Evolutionary conservation across 2,797 vertebrate species (phyloP).

Genomic region (Propithecus perrieri): DNA sequence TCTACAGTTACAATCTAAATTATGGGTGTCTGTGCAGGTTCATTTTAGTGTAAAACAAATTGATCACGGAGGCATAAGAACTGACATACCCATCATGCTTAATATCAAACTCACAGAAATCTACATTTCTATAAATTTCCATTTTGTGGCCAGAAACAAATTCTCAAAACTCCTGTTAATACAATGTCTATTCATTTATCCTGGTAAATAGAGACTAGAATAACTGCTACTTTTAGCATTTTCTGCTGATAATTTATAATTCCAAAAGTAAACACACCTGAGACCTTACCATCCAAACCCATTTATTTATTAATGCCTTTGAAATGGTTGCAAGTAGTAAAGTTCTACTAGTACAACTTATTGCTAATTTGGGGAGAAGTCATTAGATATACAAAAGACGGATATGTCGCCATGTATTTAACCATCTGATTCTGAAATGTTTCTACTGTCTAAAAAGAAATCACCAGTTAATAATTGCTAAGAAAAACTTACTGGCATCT

Average conservation of each 20-base stretch:
- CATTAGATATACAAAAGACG: not conserved
- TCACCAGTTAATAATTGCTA: slow-evolving; percentile 27
- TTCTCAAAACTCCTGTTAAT: slow-evolving; percentile 19
- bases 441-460: not conserved
- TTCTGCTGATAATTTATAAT: slow-evolving; percentile 24
- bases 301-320: slow-evolving; percentile 40
- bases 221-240: slow-evolving; percentile 27
- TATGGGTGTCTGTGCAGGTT: not conserved
- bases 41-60: slow-evolving; percentile 28
- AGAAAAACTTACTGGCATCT: not conserved
- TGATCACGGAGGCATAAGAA: not conserved
- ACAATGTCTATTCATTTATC: not conserved
- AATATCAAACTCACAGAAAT: slow-evolving; percentile 28
- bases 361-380: not conserved
- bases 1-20: slow-evolving; percentile 6
- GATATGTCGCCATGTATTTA: not conserved
- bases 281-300: not conserved
- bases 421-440: slow-evolving; percentile 21
- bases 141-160: slow-evolving; percentile 10
- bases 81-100: not conserved
- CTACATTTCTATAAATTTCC: not conserved
- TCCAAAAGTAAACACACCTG: slow-evolving; percentile 37
- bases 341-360: slow-evolving; percentile 13
- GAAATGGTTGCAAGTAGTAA: not conserved
- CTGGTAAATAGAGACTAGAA: slow-evolving; percentile 15